Percentiles rank a stretch among this genome's conserved stretches.
Evolutionary conservation across 30 jellyfish, hydroid and myxozoan genomes (phyloP).

Genomic region (Hydractinia echinata): DNA sequence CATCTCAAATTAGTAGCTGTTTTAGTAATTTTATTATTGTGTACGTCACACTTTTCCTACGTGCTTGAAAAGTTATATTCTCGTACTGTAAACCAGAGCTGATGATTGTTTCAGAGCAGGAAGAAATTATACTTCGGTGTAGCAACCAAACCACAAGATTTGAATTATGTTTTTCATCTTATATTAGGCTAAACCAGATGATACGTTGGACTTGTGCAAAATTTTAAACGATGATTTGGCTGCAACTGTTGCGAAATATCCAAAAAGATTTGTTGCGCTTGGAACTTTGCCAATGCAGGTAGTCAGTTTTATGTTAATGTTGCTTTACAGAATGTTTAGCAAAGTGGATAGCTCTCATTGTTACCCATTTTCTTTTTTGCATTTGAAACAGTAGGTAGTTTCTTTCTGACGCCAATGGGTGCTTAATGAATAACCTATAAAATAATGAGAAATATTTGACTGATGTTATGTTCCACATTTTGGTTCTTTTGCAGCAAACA

Average conservation of each 20-base stretch:
- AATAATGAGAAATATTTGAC: background rate
- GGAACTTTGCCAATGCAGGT: constrained; percentile 96
- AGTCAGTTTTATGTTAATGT: background rate
- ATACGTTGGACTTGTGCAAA: constrained; percentile 76
- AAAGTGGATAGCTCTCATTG: background rate
- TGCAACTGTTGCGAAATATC: constrained; percentile 51
- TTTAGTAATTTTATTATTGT: too few species aligned
- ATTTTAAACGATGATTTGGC: constrained; percentile 68
- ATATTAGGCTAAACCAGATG: constrained; percentile 84
- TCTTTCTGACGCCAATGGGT: too few species aligned
- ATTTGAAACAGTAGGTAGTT: background rate
- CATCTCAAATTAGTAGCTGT: too few species aligned
- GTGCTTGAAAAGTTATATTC: too few species aligned
- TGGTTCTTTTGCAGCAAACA: too few species aligned
- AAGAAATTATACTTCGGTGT: background rate
- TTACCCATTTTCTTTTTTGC: too few species aligned
- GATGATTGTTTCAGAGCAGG: too few species aligned
- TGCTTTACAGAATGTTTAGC: background rate
- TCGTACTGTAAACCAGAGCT: too few species aligned
- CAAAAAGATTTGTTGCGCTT: constrained; percentile 74
- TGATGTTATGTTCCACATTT: too few species aligned
- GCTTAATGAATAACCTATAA: too few species aligned
- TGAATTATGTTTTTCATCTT: background rate
- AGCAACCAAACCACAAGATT: background rate
- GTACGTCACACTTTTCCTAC: too few species aligned